Evolutionary conservation across 2,797 vertebrate genomes (phyloP), one percentile per base, ranked within the genome.

Genomic region (Allobates femoralis): DNA sequence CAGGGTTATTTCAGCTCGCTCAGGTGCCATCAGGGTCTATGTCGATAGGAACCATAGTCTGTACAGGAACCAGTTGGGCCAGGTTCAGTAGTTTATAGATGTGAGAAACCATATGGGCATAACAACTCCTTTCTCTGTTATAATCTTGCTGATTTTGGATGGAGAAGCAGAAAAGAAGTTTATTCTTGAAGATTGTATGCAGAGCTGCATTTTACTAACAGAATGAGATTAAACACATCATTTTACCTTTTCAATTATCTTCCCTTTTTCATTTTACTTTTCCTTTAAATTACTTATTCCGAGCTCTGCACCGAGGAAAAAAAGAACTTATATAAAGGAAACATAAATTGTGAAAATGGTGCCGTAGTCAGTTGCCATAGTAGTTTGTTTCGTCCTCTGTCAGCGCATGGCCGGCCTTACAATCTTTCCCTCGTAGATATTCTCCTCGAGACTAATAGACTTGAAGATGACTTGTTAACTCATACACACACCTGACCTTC

Each of bases 401-500:
- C 83, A 51, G n/a, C 23, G 21, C 56, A 74, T 28, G 8, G 32
- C n/a, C 28, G 16, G 28, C 5, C 50, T 46, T 12, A 53, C 30
- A 8, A 51, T 26, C 32, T 58, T 79, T 56, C 11, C 64, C 28
- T 69, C 30, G 21, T 50, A 55, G 53, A 32, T 69, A 71, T 69
- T 79, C 53, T 53, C 28, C 3, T 26, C 71, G 14, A 37, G 56
- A 55, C 41, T 77, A 62, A 74, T 51, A 74, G 53, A 32, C 32
- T 26, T 53, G 28, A 16, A 86, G 56, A 79, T 34, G 32, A 58
- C 62, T 66, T 23, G 62, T 56, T 71, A 83, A 80, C 30, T 53
- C 79, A 53, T 60, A 56, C 21, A 26, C 77, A 55, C 55, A 30
- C 41, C 83, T 53, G 83, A 88, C 87, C 87, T 88, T 88, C 87